These are phyloP conservation scores for Vanessa atalanta DNA, from an alignment of 1,140 invertebrate genomes.

Conservation along the genomic window DNA sequence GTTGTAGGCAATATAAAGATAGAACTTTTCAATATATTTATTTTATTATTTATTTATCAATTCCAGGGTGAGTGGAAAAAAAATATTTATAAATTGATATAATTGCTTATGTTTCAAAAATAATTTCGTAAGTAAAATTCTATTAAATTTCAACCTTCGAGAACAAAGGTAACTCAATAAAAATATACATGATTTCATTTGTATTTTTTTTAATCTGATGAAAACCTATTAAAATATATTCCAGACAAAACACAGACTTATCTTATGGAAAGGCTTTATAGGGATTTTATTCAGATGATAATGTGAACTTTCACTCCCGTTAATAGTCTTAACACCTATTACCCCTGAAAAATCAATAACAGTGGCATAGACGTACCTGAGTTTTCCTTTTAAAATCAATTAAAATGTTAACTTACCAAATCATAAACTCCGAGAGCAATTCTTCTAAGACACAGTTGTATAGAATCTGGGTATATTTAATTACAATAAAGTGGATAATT, in stretches of 20 bases:
- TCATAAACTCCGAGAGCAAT: not conserved
- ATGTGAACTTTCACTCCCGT: constrained; percentile 7
- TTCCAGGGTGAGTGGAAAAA: too few species aligned
- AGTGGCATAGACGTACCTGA: constrained; percentile 32
- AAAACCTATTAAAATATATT: not conserved
- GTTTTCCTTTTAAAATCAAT: constrained; percentile 16
- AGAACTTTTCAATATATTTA: too few species aligned
- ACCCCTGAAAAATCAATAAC: constrained; percentile 43
- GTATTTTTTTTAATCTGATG: not conserved
- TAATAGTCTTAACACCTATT: constrained; percentile 4
- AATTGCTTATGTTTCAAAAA: not conserved
- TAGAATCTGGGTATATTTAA: constrained; percentile 9
- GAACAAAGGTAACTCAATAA: constrained; percentile 8
- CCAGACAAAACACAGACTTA: not conserved
- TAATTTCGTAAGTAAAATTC: not conserved
- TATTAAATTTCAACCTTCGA: constrained; percentile 5
- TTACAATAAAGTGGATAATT: constrained; percentile 30
- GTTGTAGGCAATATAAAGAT: too few species aligned
- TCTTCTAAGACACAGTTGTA: not conserved
- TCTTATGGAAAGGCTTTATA: not conserved
- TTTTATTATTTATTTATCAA: too few species aligned
- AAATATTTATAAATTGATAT: too few species aligned
- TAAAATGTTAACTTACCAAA: constrained; percentile 35
- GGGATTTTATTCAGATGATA: not conserved
- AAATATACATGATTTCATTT: not conserved